Evolutionary conservation across 2,113 vertebrate species (phyloP), one percentile per base, ranked within the genome.

Genomic region (Rana temporaria): DNA sequence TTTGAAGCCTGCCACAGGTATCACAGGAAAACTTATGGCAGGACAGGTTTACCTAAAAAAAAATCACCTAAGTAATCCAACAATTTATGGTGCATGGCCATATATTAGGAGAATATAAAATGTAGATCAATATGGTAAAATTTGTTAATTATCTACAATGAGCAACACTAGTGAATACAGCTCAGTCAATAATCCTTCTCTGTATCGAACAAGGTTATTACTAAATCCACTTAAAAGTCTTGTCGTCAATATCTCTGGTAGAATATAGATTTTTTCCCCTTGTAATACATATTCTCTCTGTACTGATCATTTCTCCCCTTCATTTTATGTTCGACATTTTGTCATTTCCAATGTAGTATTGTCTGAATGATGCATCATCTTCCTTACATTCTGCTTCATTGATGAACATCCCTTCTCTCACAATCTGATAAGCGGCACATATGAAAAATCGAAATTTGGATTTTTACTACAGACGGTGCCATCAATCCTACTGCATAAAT

Each of bases 331-430:
- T 81, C 59, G 69, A 65, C 57, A 81, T 72, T 72, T 55, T 72
- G 69, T 81, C 68, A 73, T 81, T 73, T 81, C 20, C 79, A 53
- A 19, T 65, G 60, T 65, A 73, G 79, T 82, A 82, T 66, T 74
- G 68, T 48, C 26, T 55, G 70, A 57, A 74, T 74, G 60, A 82
- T 66, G 70, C 69, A 73, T 74, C 38, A 73, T 19, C 32, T 71
- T 52, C 52, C 38, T 63, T 63, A 57, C 57, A 62, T 63, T 64
- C 59, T 64, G 20, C 32, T 73, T 52, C 52, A 74, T 38, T 59
- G 38, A 81, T 64, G 42, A 72, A 72, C 52, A 73, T 65, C 7
- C 34, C 60, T 72, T 81, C 52, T 38, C 67, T 62, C 52, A 24
- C 34, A 62, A 18, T 71, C 56, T 63, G 34, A 81, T 72, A 24